phyloP scores from a whole-genome alignment of 2,888 invertebrate genomes.

The Dione vanillae region DNA sequence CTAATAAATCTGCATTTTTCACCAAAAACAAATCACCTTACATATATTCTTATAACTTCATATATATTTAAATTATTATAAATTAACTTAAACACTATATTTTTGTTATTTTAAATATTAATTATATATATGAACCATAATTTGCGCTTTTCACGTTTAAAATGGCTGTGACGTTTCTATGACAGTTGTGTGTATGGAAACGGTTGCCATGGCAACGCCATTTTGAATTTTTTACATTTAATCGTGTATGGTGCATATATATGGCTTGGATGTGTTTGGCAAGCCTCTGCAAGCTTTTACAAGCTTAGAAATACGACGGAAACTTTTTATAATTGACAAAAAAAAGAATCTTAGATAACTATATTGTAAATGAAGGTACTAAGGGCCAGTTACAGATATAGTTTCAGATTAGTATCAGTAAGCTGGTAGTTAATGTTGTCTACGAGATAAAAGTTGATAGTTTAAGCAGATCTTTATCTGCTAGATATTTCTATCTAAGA shows the following conservation, averaged over 20 bases:
- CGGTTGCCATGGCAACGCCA: slow-evolving; percentile 14
- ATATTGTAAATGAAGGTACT: too few relatives aligned
- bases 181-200: slow-evolving; percentile 9
- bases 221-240: background rate
- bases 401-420: too few relatives aligned
- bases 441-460: too few relatives aligned
- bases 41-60: background rate
- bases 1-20: background rate
- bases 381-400: too few relatives aligned
- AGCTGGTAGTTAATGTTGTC: too few relatives aligned
- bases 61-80: background rate
- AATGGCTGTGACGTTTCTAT: background rate
- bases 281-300: too few relatives aligned
- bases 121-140: background rate
- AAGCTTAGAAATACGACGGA: background rate
- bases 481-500: too few relatives aligned
- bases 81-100: background rate
- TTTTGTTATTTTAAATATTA: background rate
- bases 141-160: background rate
- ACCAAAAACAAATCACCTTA: background rate
- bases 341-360: too few relatives aligned
- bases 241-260: background rate
- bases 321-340: too few relatives aligned
- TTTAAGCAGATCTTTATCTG: too few relatives aligned
- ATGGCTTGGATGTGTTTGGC: too few relatives aligned